A percentile compares a stretch with the other conserved stretches of the same genome.
Evolutionary conservation across 2,113 vertebrate species (phyloP).

Genomic region (Saimiri boliviensis): DNA sequence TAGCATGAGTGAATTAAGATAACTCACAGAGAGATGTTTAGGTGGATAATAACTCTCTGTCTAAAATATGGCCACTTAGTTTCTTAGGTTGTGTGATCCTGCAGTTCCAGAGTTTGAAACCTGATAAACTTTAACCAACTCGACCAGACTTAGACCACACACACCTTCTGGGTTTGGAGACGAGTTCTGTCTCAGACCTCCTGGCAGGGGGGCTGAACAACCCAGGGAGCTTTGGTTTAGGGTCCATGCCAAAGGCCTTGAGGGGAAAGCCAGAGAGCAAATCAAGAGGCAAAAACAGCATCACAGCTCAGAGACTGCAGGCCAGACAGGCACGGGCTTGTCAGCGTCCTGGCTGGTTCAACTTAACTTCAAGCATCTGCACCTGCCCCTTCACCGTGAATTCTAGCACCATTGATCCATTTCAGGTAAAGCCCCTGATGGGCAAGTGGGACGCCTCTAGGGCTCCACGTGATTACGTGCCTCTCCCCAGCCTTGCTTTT

Average conservation of each 20-base stretch:
- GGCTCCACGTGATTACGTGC: rapidly evolving
- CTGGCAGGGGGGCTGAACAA: neutral
- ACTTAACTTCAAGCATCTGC: no score
- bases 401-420: neutral
- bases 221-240: neutral
- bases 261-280: neutral
- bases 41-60: neutral
- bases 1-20: neutral
- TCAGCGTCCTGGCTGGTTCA: neutral
- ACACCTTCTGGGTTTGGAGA: neutral
- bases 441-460: neutral
- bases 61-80: neutral
- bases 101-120: neutral
- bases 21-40: neutral
- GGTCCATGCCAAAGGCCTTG: neutral
- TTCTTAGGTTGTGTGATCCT: neutral
- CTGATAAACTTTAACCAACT: neutral
- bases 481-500: neutral
- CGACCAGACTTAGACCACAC: neutral
- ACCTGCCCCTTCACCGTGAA: neutral
- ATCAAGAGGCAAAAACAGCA: neutral
- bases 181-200: neutral
- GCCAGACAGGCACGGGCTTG: neutral
- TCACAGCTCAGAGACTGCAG: neutral
- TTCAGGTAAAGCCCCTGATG: neutral